These are phyloP conservation scores for Epinephelus cyanopodus DNA, from an alignment of 2,113 vertebrate genomes.

Conservation along the genomic window DNA sequence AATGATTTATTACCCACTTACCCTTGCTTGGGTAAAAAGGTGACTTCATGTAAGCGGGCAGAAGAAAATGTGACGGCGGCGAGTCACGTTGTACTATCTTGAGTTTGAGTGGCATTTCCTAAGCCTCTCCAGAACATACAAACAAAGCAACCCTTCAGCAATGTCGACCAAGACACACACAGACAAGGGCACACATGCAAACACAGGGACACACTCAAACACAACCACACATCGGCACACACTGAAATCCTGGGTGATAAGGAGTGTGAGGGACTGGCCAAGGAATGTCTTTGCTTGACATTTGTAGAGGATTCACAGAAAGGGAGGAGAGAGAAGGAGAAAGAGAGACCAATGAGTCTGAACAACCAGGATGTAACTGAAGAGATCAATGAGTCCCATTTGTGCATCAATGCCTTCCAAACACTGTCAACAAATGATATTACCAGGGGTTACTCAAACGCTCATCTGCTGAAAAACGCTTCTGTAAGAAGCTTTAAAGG, in stretches of 20 bases:
- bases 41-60: slow-evolving; percentile 7
- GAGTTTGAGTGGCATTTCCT: slow-evolving; percentile 49
- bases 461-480: background rate
- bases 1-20: slow-evolving; percentile 45
- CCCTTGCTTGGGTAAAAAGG: slow-evolving; percentile 19
- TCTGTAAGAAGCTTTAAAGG: background rate
- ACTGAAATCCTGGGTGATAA: slow-evolving; percentile 40
- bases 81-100: slow-evolving; percentile 6
- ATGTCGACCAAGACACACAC: slow-evolving; percentile 28
- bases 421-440: slow-evolving; percentile 1
- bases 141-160: slow-evolving; percentile 54
- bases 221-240: slow-evolving; percentile 17
- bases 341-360: slow-evolving; percentile 11
- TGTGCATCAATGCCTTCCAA: slow-evolving; percentile 21
- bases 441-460: slow-evolving; percentile 4
- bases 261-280: slow-evolving; percentile 12
- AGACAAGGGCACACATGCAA: slow-evolving; percentile 39
- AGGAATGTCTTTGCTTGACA: slow-evolving; percentile 47
- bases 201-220: slow-evolving; percentile 19
- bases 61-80: background rate
- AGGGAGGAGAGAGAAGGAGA: background rate
- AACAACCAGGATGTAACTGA: slow-evolving; percentile 1
- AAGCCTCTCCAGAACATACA: slow-evolving; percentile 30
- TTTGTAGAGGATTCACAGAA: slow-evolving; percentile 31
- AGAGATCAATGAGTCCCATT: slow-evolving; percentile 16